Conservation (phyloP, 2,888 invertebrate genomes). For the Clistopyga incitator region DNA sequence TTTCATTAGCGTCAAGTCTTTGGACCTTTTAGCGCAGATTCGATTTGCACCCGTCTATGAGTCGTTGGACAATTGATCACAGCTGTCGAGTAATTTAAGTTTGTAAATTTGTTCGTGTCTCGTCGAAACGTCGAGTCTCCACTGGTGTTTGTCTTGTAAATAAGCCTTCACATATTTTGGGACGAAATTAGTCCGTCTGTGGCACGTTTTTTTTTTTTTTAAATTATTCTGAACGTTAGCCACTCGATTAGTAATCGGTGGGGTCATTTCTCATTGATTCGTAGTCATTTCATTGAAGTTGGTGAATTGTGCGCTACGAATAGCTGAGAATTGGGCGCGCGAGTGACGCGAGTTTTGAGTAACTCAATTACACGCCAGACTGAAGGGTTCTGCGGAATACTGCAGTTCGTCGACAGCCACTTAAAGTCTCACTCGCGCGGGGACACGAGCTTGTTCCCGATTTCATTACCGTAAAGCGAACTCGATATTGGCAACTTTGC, state of each 20-base stretch:
- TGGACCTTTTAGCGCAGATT: neutral
- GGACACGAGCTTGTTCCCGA: conserved; percentile 68
- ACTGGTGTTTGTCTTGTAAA: neutral
- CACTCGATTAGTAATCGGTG: neutral
- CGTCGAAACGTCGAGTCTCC: neutral
- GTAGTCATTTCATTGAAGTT: neutral
- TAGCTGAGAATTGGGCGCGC: neutral
- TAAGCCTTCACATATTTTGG: neutral
- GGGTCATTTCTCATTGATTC: neutral
- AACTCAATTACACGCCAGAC: conserved; percentile 66
- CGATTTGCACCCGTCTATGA: neutral
- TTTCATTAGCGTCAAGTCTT: neutral
- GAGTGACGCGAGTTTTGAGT: conserved; percentile 31
- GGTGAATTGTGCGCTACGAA: neutral
- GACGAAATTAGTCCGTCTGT: neutral
- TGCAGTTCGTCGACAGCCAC: conserved; percentile 55
- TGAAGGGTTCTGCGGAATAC: conserved; percentile 49
- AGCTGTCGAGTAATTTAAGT: neutral
- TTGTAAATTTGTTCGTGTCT: neutral
- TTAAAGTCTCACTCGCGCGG: conserved; percentile 44
- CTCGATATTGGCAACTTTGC: conserved; percentile 41
- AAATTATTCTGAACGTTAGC: neutral
- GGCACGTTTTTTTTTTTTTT: neutral
- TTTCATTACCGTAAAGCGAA: conserved; percentile 71
- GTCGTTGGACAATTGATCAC: neutral